phyloP scores from a whole-genome alignment of 2,797 vertebrate genomes.

The Gadopsis marmoratus region DNA sequence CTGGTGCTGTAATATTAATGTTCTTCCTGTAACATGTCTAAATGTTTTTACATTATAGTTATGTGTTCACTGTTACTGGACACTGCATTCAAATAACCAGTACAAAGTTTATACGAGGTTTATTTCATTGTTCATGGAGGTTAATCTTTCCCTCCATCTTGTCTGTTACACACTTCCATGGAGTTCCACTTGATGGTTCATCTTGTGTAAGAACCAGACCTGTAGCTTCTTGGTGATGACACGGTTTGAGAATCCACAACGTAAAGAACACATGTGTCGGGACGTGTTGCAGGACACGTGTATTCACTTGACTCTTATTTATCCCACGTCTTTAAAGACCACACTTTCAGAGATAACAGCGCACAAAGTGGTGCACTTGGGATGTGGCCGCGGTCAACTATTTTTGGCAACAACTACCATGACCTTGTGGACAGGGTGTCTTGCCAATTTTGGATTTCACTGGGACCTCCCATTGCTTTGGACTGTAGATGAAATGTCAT shows the following conservation, averaged over 20 bases:
- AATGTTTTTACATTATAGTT: background rate
- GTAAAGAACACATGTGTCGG: slow-evolving; percentile 28
- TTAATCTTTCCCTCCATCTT: background rate
- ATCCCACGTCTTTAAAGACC: slow-evolving; percentile 91
- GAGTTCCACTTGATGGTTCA: background rate
- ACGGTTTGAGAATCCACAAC: slow-evolving; percentile 14
- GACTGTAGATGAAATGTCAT: slow-evolving; percentile 34
- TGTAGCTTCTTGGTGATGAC: slow-evolving; percentile 2
- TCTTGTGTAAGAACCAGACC: slow-evolving; percentile 17
- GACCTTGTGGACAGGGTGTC: slow-evolving; percentile 92
- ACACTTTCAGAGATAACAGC: slow-evolving; percentile 91
- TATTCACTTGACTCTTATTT: slow-evolving; percentile 78
- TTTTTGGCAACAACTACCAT: slow-evolving; percentile 92
- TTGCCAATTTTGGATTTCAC: slow-evolving; percentile 93
- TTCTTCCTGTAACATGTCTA: slow-evolving; percentile 6
- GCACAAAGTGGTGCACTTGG: slow-evolving; percentile 92
- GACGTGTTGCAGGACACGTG: slow-evolving; percentile 46
- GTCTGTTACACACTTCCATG: background rate
- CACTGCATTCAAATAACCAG: background rate
- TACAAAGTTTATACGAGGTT: too few species aligned
- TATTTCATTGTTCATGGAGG: background rate
- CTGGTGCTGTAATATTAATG: slow-evolving; percentile 88
- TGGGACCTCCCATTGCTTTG: slow-evolving; percentile 74
- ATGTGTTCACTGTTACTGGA: background rate
- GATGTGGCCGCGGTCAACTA: slow-evolving; percentile 86